Conservation (phyloP, 2,113 vertebrate species). For the Uria lomvia region DNA sequence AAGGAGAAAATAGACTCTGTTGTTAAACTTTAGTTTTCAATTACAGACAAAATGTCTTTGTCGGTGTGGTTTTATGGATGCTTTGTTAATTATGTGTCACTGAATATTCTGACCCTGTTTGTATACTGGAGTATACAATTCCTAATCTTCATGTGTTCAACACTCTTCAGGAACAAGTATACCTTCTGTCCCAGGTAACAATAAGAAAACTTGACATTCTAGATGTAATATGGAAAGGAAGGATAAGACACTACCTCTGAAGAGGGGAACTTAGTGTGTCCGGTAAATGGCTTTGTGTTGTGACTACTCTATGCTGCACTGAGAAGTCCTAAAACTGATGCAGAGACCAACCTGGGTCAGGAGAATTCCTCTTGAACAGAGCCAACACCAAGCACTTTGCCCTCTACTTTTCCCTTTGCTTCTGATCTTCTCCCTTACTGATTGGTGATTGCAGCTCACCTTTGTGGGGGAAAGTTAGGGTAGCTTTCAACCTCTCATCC, state of each 20-base stretch:
- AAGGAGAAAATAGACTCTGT: neutral
- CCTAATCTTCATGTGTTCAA: neutral
- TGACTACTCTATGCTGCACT: neutral
- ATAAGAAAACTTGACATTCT: neutral
- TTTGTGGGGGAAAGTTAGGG: neutral
- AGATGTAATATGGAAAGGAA: neutral
- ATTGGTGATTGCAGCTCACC: neutral
- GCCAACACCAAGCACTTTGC: neutral
- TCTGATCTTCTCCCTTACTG: neutral
- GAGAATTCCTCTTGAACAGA: neutral
- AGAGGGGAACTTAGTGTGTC: neutral
- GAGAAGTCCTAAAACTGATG: neutral
- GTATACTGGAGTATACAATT: neutral
- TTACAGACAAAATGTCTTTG: neutral
- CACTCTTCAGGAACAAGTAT: neutral
- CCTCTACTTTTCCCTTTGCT: neutral
- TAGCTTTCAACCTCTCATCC: neutral
- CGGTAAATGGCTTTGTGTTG: neutral
- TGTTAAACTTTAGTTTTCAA: neutral
- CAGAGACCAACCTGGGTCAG: neutral
- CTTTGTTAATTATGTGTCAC: neutral
- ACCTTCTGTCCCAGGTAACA: neutral
- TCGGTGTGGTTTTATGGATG: neutral
- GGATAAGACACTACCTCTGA: neutral
- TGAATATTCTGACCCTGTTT: neutral